Conservation (phyloP, 2,888 invertebrate genomes). For the Sisyra nigra region DNA sequence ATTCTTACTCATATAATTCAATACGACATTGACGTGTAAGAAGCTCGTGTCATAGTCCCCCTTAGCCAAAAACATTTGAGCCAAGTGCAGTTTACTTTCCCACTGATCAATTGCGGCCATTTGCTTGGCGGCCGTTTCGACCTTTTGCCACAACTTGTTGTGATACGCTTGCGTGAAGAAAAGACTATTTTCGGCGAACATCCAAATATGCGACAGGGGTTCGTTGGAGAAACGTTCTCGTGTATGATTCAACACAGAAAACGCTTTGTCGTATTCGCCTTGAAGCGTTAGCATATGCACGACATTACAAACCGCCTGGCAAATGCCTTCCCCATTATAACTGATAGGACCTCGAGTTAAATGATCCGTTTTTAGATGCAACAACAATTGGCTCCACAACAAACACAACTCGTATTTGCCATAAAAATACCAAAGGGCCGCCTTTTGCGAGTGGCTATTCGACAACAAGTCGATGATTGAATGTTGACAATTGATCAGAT, state of each 20-base stretch:
- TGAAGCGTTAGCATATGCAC: slow-evolving; percentile 36
- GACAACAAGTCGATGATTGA: slow-evolving; percentile 67
- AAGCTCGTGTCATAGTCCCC: slow-evolving; percentile 25
- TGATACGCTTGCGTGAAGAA: slow-evolving; percentile 31
- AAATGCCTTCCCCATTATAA: slow-evolving; percentile 50
- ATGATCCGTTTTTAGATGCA: slow-evolving; percentile 58
- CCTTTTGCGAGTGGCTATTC: slow-evolving; percentile 63
- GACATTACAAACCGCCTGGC: slow-evolving; percentile 51
- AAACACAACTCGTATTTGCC: slow-evolving; percentile 77
- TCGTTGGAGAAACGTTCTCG: slow-evolving; percentile 46
- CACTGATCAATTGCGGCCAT: slow-evolving; percentile 47
- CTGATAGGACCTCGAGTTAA: slow-evolving; percentile 17
- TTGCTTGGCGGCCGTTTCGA: slow-evolving; percentile 49
- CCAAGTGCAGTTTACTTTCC: slow-evolving; percentile 41
- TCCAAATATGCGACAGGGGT: slow-evolving; percentile 46
- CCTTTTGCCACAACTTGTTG: slow-evolving; percentile 49
- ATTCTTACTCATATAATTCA: slow-evolving; percentile 34
- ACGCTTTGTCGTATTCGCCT: slow-evolving; percentile 38
- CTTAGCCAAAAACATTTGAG: slow-evolving; percentile 25
- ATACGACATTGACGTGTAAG: slow-evolving; percentile 30
- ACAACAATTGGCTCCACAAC: slow-evolving; percentile 59
- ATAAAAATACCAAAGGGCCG: slow-evolving; percentile 76
- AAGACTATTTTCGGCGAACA: slow-evolving; percentile 43
- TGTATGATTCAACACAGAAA: slow-evolving; percentile 41
- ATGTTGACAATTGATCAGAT: slow-evolving; percentile 71